Evolutionary conservation across 2,888 invertebrate genomes (phyloP).

Genomic region (Megalurothrips usitatus): DNA sequence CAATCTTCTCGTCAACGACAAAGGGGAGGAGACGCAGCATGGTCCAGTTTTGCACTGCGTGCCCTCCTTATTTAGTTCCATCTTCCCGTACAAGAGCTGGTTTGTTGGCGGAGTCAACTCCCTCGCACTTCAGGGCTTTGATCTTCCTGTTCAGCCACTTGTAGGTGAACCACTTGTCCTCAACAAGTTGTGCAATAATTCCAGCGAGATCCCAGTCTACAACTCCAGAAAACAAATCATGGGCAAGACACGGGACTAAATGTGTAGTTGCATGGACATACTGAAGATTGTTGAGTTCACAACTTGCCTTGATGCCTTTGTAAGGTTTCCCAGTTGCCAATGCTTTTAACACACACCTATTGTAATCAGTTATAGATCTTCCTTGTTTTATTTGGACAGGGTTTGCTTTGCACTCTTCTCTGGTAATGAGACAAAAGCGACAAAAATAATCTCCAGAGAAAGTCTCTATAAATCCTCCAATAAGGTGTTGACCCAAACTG

Average conservation of each 20-base stretch:
- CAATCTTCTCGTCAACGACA: background rate
- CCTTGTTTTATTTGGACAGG: background rate
- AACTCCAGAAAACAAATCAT: background rate
- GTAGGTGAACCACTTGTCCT: too few relatives aligned
- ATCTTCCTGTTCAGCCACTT: background rate
- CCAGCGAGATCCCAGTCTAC: background rate
- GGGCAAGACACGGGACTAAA: background rate
- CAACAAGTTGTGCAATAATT: background rate
- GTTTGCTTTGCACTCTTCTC: background rate
- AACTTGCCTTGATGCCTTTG: background rate
- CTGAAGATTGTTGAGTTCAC: background rate
- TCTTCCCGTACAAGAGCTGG: background rate
- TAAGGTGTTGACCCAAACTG: background rate
- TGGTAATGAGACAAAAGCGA: background rate
- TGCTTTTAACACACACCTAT: background rate
- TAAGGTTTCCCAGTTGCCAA: background rate
- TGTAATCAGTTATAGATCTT: background rate
- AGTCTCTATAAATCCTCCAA: background rate
- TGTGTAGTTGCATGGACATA: too few relatives aligned
- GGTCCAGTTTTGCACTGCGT: background rate
- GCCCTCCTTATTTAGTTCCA: background rate
- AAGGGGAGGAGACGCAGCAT: background rate
- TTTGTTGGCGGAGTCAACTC: conserved; percentile 6
- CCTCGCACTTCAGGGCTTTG: background rate
- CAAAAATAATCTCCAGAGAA: background rate